Evolutionary conservation across 2,888 invertebrate species (phyloP).

Genomic region (Cataglyphis altisquamis): DNA sequence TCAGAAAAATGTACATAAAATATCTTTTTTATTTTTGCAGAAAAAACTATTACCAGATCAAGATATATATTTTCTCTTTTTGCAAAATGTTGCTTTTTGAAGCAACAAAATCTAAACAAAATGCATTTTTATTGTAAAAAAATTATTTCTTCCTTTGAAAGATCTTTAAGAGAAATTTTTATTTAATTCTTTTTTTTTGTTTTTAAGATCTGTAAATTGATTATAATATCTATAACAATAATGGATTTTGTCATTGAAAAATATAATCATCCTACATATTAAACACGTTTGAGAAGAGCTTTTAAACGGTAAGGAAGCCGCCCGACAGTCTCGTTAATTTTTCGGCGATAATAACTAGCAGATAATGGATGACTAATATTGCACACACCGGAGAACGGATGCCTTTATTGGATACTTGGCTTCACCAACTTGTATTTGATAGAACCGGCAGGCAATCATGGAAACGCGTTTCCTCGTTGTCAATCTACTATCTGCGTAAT

Average conservation of each 20-base stretch:
- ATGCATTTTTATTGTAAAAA: background rate
- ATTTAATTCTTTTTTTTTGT: background rate
- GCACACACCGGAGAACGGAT: conserved; percentile 57
- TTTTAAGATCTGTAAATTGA: background rate
- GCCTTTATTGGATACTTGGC: conserved; percentile 62
- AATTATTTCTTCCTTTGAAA: background rate
- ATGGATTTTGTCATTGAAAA: background rate
- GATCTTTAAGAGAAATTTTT: background rate
- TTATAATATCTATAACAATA: background rate
- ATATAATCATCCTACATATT: too few relatives aligned
- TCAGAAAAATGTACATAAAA: background rate
- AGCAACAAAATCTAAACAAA: background rate
- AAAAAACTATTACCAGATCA: background rate
- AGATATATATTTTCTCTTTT: background rate
- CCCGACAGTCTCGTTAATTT: background rate
- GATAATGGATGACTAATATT: conserved; percentile 62
- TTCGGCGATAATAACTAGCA: conserved; percentile 25
- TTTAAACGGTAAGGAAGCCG: background rate
- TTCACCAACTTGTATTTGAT: conserved; percentile 52
- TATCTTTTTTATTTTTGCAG: background rate
- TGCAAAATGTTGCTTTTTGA: background rate
- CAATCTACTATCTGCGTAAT: conserved; percentile 16
- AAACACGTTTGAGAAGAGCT: background rate
- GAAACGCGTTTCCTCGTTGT: conserved; percentile 45
- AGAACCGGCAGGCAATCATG: conserved; percentile 51